phyloP scores from a whole-genome alignment of 2,888 invertebrate species.

The Xiphydria camelus region DNA sequence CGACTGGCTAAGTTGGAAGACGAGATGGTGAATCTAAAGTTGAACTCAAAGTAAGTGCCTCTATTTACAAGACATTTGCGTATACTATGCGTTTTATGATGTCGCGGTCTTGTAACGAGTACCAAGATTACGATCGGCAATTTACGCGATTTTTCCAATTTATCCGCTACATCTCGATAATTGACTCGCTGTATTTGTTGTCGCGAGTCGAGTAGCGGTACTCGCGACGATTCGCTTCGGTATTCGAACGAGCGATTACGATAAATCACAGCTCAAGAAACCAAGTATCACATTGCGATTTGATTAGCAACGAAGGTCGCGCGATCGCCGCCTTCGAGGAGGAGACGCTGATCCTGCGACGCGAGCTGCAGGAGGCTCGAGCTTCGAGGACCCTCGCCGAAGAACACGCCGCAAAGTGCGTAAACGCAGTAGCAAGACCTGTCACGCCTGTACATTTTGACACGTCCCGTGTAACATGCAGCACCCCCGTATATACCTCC shows the following conservation, averaged over 20 bases:
- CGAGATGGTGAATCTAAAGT: slow-evolving; percentile 43
- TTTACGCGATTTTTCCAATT: too few species aligned
- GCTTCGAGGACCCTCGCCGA: slow-evolving; percentile 46
- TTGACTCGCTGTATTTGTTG: too few species aligned
- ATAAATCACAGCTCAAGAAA: too few species aligned
- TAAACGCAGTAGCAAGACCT: slow-evolving; percentile 40
- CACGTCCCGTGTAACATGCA: slow-evolving; percentile 45
- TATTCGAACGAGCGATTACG: too few species aligned
- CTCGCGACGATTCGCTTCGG: too few species aligned
- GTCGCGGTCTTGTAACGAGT: too few species aligned
- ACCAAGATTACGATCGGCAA: too few species aligned
- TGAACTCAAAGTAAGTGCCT: slow-evolving; percentile 48
- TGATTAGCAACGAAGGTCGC: slow-evolving; percentile 45
- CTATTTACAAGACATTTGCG: too few species aligned
- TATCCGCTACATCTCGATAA: too few species aligned
- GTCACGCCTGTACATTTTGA: slow-evolving; percentile 43
- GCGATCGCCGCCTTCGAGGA: slow-evolving; percentile 55
- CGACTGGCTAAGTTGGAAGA: slow-evolving; percentile 46
- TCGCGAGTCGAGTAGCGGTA: too few species aligned
- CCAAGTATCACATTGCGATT: too few species aligned
- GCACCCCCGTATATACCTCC: slow-evolving; percentile 51
- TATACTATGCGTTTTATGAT: too few species aligned
- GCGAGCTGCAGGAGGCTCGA: slow-evolving; percentile 54
- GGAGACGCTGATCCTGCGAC: slow-evolving; percentile 50
- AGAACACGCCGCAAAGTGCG: slow-evolving; percentile 53